Base-by-base conservation (phyloP, 2,888 invertebrate species). In the Drosophila setosimentum region DNA sequence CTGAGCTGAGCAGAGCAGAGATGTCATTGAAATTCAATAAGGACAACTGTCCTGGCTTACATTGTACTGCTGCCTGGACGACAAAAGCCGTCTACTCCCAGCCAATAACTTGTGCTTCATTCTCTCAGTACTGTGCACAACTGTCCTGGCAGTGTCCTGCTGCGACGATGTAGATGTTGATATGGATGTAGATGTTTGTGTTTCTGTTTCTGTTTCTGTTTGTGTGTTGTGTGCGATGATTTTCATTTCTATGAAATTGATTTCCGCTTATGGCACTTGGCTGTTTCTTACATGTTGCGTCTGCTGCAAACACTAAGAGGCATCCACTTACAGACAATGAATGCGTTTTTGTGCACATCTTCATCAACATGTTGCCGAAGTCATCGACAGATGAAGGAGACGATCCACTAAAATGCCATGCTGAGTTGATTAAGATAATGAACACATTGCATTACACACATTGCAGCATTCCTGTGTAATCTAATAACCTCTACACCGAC, bases 221-320 rank as follows among this genome's bases (percentile, higher is more conserved):
- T 40, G n/a, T n/a, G 21, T 4, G 21, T 21, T 51, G 65, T 71
- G 64, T 72, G 66, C 62, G 61, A 80, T 80, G 77, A 80, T 72
- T 83, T 82, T 82, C 71, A 71, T 78, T 85, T 77, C 77, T 78
- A 79, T 73, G 76, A 80, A 89, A 84, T 78, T 86, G 82, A 87
- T 89, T 87, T 82, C 86, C 90, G 88, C 90, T 87, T 89, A 89
- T 82, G 90, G 82, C 89, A 87, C 87, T 89, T 89, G 80, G 76
- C 66, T 76, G 73, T 79, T 83, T 73, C 87, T 84, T 81, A 87
- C 87, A 81, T 79, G 84, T 49, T 53, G 71, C 71, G 57, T 70
- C 71, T 57, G 64, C 27, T 24, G 30, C 69, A 68, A 61, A 58
- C 66, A 66, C 33, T 16, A 40, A 50, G 32, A 21, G 40, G 16